Conservation (phyloP, 2,113 vertebrate species). For the Rhinoptilus africanus region DNA sequence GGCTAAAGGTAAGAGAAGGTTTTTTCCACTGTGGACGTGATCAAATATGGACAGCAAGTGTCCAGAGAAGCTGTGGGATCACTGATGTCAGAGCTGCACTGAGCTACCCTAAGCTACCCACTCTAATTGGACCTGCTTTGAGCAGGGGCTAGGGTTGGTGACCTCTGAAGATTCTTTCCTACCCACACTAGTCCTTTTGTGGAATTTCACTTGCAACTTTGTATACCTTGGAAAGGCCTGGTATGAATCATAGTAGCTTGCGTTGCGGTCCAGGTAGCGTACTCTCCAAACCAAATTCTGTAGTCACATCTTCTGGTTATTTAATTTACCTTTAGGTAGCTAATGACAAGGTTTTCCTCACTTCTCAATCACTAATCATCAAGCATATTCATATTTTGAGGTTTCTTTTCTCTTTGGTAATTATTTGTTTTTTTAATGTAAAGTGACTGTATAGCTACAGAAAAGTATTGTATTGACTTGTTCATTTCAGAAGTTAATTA, state of each 20-base stretch:
- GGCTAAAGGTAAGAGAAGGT: not conserved
- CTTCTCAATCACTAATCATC: not conserved
- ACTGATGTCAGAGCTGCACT: too few species aligned
- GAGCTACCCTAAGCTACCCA: not conserved
- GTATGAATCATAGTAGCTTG: not conserved
- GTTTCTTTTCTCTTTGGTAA: not conserved
- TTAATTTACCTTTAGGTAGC: not conserved
- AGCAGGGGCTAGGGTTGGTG: fast-evolving
- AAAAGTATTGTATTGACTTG: not conserved
- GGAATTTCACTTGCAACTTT: not conserved
- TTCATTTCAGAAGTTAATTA: not conserved
- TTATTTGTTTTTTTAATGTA: not conserved
- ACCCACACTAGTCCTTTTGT: fast-evolving
- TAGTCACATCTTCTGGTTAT: not conserved
- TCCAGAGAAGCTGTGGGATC: not conserved
- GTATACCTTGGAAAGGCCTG: not conserved
- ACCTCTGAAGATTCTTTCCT: not conserved
- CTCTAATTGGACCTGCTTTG: not conserved
- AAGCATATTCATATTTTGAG: not conserved
- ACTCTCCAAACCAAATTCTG: not conserved
- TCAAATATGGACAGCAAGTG: not conserved
- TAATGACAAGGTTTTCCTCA: not conserved
- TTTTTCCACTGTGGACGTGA: not conserved
- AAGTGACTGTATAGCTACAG: not conserved
- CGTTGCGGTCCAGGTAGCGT: not conserved